Evolutionary conservation across 2,888 invertebrate genomes (phyloP).

Genomic region (Tubulanus polymorphus): DNA sequence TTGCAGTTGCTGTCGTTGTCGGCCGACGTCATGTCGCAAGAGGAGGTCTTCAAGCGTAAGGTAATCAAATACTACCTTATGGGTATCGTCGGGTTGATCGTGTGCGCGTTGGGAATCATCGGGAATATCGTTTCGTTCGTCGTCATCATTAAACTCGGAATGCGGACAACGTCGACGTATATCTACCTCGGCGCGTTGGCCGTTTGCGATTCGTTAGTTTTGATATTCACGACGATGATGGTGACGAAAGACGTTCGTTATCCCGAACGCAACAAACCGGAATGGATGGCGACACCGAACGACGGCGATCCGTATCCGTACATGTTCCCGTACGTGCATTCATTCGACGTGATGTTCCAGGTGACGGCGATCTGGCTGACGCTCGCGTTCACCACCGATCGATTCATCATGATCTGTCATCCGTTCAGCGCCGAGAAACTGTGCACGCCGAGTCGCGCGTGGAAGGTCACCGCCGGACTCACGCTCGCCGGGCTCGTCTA

Average conservation of each 20-base stretch:
- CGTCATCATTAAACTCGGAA: slow-evolving; percentile 41
- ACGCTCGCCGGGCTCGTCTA: slow-evolving; percentile 39
- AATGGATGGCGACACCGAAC: slow-evolving; percentile 19
- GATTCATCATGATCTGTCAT: slow-evolving; percentile 54
- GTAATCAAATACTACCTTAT: slow-evolving; percentile 43
- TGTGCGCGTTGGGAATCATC: slow-evolving; percentile 46
- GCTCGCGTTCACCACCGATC: slow-evolving; percentile 49
- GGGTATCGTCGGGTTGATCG: slow-evolving; percentile 45
- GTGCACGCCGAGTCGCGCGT: slow-evolving; percentile 41
- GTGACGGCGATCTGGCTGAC: slow-evolving; percentile 51
- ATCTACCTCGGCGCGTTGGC: slow-evolving; percentile 48
- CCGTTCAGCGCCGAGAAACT: slow-evolving; percentile 47
- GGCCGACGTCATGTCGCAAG: no score
- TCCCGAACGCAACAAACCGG: slow-evolving; percentile 10
- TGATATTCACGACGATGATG: slow-evolving; percentile 40
- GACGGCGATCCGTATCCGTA: slow-evolving; percentile 29
- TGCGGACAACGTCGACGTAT: slow-evolving; percentile 47
- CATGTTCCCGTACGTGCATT: slow-evolving; percentile 47
- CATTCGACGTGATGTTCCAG: slow-evolving; percentile 47
- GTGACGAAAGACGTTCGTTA: slow-evolving; percentile 35
- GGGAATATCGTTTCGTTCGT: slow-evolving; percentile 48
- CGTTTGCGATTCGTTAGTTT: slow-evolving; percentile 46
- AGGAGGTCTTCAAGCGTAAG: slow-evolving; percentile 19
- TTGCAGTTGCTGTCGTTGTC: no score
- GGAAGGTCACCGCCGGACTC: slow-evolving; percentile 36